A percentile compares a stretch with the other conserved stretches of the same genome.
Evolutionary conservation across 2,888 invertebrate species (phyloP).

Genomic region (Drosophila neonasuta): DNA sequence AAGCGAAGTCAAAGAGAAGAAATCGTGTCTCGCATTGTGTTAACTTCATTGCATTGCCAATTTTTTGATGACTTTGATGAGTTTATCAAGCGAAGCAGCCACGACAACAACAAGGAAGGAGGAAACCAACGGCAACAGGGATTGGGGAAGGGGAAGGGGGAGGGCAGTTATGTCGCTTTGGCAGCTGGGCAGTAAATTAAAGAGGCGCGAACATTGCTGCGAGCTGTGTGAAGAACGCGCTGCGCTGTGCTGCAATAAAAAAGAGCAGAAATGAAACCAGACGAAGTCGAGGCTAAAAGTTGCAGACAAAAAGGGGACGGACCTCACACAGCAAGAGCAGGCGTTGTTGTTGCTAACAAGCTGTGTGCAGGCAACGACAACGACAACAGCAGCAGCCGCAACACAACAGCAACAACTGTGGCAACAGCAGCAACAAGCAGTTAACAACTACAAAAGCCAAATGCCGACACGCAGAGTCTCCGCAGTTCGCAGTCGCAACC

Average conservation of each 20-base stretch:
- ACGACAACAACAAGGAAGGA: conserved; percentile 8
- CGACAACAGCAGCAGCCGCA: conserved; percentile 36
- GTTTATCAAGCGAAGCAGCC: conserved; percentile 64
- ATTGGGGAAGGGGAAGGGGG: not conserved
- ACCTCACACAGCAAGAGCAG: conserved; percentile 46
- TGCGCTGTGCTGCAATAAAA: conserved; percentile 13
- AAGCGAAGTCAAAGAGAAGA: not conserved
- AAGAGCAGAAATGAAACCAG: not conserved
- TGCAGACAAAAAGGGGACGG: conserved; percentile 23
- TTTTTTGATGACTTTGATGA: conserved; percentile 74
- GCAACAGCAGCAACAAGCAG: conserved; percentile 49
- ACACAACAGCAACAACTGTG: conserved; percentile 28
- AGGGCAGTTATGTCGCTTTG: conserved; percentile 33
- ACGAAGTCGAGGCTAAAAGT: not conserved
- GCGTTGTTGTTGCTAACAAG: conserved; percentile 68
- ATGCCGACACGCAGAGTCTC: conserved; percentile 63
- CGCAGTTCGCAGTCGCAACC: conserved; percentile 2
- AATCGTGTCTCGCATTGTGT: conserved; percentile 70
- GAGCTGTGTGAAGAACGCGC: conserved; percentile 60
- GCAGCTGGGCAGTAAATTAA: conserved; percentile 61
- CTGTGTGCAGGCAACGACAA: conserved; percentile 66
- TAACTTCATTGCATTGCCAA: conserved; percentile 56
- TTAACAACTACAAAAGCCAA: conserved; percentile 65
- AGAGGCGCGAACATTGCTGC: conserved; percentile 73
- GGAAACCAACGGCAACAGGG: not conserved